Evolutionary conservation across 1,140 invertebrate species (phyloP).

Genomic region (Pseudomyrmex concolor): DNA sequence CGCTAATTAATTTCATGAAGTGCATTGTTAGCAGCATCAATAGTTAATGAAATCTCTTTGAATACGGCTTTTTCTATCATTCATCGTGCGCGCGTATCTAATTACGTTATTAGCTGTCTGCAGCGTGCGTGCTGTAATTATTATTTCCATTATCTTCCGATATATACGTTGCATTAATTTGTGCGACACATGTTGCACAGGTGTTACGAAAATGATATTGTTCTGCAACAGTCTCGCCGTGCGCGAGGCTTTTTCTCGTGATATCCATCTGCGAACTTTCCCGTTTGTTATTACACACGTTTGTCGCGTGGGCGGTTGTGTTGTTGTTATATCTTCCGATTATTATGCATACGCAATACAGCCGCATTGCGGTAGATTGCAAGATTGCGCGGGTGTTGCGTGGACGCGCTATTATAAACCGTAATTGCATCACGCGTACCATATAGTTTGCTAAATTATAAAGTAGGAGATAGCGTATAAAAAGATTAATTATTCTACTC

Average conservation of each 20-base stretch:
- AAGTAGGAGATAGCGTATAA: background rate
- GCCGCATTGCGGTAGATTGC: conserved; percentile 37
- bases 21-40: conserved; percentile 18
- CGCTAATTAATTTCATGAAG: conserved; percentile 28
- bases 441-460: conserved; percentile 25
- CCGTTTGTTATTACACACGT: conserved; percentile 3
- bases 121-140: conserved; percentile 25
- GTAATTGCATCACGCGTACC: conserved; percentile 26
- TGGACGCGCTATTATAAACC: conserved; percentile 13
- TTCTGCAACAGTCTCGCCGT: background rate
- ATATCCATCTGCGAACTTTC: background rate
- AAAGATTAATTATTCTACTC: conserved; percentile 22
- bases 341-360: conserved; percentile 46
- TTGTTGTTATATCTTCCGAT: conserved; percentile 30
- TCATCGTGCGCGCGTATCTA: conserved; percentile 1
- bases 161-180: conserved; percentile 33
- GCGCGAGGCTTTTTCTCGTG: conserved; percentile 22
- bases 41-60: conserved; percentile 14
- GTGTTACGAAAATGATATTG: conserved; percentile 15
- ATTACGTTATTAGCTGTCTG: conserved; percentile 41
- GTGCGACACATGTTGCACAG: background rate
- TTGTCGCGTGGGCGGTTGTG: conserved; percentile 30
- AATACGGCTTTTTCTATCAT: conserved; percentile 6
- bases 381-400: conserved; percentile 23
- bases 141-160: conserved; percentile 33